phyloP scores from a whole-genome alignment of 2,888 invertebrate genomes.

The Eupithecia inturbata region DNA sequence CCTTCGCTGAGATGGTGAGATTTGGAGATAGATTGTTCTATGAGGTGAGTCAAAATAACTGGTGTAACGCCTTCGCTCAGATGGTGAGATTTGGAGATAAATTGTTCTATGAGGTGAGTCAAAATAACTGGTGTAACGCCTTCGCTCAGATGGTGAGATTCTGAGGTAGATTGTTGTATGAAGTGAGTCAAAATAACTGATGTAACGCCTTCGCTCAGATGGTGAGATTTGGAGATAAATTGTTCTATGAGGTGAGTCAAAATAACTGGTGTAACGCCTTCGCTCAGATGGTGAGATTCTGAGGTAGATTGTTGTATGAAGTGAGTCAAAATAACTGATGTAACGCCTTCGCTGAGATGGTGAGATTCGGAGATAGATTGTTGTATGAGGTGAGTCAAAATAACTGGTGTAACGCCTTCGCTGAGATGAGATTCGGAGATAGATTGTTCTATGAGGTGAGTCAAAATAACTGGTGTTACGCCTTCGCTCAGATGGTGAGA shows the following conservation, averaged over 20 bases:
- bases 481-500: constrained; percentile 93
- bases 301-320: constrained; percentile 90
- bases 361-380: constrained; percentile 93
- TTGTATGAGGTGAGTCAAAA: no score
- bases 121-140: constrained; percentile 96
- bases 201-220: constrained; percentile 96
- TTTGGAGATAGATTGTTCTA: constrained; percentile 93
- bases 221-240: constrained; percentile 93
- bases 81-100: constrained; percentile 93
- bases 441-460: no score
- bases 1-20: constrained; percentile 93
- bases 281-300: constrained; percentile 95
- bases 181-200: no score
- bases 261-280: constrained; percentile 96
- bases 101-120: no score
- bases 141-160: constrained; percentile 95
- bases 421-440: constrained; percentile 94
- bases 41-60: no score
- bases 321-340: no score
- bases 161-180: constrained; percentile 91
- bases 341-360: constrained; percentile 95
- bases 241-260: no score
- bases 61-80: constrained; percentile 96
- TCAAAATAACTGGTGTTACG: constrained; percentile 97
- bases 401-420: constrained; percentile 96